phyloP scores from a whole-genome alignment of 2,888 invertebrate genomes.

The Ectobius pallidus region DNA sequence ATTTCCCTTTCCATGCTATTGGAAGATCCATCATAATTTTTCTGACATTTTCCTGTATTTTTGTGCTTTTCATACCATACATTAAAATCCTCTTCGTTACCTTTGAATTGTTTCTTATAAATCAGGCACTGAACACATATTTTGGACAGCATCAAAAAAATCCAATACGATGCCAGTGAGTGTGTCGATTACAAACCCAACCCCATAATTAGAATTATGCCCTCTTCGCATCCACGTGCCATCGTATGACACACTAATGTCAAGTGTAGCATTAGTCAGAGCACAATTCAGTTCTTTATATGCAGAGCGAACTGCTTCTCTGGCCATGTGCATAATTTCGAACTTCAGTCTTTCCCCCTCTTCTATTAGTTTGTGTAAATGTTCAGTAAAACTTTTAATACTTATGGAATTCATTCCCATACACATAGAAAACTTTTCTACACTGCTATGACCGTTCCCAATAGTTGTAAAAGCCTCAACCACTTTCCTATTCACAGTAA shows the following conservation, averaged over 20 bases:
- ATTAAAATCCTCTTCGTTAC: constrained; percentile 7
- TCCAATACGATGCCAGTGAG: constrained; percentile 37
- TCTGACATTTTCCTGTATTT: constrained; percentile 28
- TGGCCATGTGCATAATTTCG: not conserved
- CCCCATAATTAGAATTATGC: constrained; percentile 30
- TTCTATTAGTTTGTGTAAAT: too few relatives aligned
- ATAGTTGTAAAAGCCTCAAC: too few relatives aligned
- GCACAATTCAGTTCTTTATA: not conserved
- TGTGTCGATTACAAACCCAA: constrained; percentile 32
- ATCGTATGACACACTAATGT: constrained; percentile 35
- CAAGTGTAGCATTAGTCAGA: not conserved
- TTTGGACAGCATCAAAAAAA: too few relatives aligned
- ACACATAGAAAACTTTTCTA: too few relatives aligned
- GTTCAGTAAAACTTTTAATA: too few relatives aligned
- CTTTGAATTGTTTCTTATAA: not conserved
- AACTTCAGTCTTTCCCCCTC: too few relatives aligned
- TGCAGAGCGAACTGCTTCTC: not conserved
- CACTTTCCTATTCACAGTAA: too few relatives aligned
- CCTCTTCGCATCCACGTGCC: constrained; percentile 36
- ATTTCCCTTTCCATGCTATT: constrained; percentile 31
- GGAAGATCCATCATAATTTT: constrained; percentile 30
- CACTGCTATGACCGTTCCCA: too few relatives aligned
- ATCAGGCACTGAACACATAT: too few relatives aligned
- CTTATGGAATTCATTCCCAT: too few relatives aligned
- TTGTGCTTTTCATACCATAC: constrained; percentile 29